Base-by-base conservation (phyloP, 2,888 invertebrate genomes). In the Apamea monoglypha region DNA sequence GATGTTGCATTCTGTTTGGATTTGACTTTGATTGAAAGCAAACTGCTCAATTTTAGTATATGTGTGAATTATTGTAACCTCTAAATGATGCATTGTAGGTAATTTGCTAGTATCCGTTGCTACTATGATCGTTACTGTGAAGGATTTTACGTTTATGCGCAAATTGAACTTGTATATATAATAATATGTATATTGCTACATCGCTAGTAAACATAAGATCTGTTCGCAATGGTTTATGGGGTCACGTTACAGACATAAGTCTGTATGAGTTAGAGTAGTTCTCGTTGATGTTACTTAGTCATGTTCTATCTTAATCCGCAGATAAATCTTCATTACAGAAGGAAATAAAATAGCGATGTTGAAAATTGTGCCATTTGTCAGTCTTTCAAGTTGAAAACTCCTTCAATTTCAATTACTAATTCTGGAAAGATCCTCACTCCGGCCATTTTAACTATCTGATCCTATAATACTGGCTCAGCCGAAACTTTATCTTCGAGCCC, bases 1-100 rank as follows among this genome's bases (percentile, higher is more conserved):
- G 84, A 90, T 91, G 85, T 88, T 92, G 90, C 90, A 91, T 90
- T 88, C 87, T 84, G 84, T 78, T 87, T 80, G 80, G 76, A 80
- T 87, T 84, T 84, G 88, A 90, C 85, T 85, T 90, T 91, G 89
- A 89, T 89, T 89, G 89, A 92, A 92, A 92, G 91, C 92, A 91
- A 90, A 88, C 91, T 83, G 74, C 82, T 91, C 88, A 92, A 91
- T 91, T 91, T 92, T 89, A 91, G 72, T 74, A 63, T 78, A 59
- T 44, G 74, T 69, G 77, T 69, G 72, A 85, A 86, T 87, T 74
- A 82, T 63, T 85, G 73, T 85, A 87, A 84, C 84, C 78, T 89
- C 83, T 86, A 87, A 75, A 83, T 78, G 78, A 78, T 85, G 88
- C 78, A 84, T 80, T 82, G 74, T 81, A 66, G 67, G 53, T 81